phyloP scores from a whole-genome alignment of 2,888 invertebrate species.

The Sinhomidia bicolor region DNA sequence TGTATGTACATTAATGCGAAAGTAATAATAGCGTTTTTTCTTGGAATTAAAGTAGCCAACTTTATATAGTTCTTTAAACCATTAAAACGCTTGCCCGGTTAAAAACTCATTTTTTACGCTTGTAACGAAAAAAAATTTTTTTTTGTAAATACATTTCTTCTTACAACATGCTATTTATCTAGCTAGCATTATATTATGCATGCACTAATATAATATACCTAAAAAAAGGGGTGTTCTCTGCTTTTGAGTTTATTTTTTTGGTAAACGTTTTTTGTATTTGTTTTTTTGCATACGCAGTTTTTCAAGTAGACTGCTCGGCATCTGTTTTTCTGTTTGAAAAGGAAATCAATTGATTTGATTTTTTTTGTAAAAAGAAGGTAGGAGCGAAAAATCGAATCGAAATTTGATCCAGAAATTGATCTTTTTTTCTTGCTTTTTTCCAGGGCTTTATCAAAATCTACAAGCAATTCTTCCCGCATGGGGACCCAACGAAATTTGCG shows the following conservation, averaged over 20 bases:
- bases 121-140: too few relatives aligned
- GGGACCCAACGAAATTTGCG: slow-evolving; percentile 99
- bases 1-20: not conserved
- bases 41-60: not conserved
- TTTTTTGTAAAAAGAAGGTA: not conserved
- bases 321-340: not conserved
- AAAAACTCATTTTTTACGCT: too few relatives aligned
- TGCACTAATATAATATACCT: not conserved
- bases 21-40: not conserved
- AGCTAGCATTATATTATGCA: too few relatives aligned
- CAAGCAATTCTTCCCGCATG: slow-evolving; percentile 99
- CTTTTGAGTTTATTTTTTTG: too few relatives aligned
- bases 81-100: not conserved
- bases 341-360: slow-evolving; percentile 3
- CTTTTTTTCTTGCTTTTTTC: slow-evolving; percentile 80
- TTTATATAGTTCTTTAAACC: not conserved
- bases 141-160: too few relatives aligned
- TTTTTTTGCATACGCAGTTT: not conserved
- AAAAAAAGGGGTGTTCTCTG: too few relatives aligned
- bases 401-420: not conserved
- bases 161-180: too few relatives aligned
- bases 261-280: not conserved
- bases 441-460: slow-evolving; percentile 99
- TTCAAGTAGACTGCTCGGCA: not conserved
- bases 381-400: not conserved